These are phyloP conservation scores for Planiliza haematocheilus DNA, from an alignment of 2,113 vertebrate species.

Conservation along the genomic window DNA sequence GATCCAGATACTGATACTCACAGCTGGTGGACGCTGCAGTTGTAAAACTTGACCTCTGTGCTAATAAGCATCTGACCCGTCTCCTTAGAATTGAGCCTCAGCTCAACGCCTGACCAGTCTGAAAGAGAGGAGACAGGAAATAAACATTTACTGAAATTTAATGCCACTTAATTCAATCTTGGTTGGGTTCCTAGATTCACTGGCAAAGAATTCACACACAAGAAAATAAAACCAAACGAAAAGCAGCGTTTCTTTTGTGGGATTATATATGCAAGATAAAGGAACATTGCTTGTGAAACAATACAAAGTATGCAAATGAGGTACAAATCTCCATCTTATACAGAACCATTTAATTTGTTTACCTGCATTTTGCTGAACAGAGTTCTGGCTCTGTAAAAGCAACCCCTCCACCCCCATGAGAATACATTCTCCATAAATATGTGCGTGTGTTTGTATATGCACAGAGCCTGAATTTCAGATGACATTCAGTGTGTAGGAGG, in stretches of 20 bases:
- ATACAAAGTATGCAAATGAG: constrained; percentile 2
- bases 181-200: too few relatives aligned
- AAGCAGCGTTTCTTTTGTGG: not conserved
- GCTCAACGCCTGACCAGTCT: constrained; percentile 96
- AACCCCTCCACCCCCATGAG: constrained; percentile 41
- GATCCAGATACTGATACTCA: constrained; percentile 79
- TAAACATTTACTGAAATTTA: too few relatives aligned
- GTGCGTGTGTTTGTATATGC: constrained; percentile 35
- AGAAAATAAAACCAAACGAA: too few relatives aligned
- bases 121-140: constrained; percentile 53
- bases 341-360: constrained; percentile 16
- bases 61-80: constrained; percentile 95
- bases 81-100: constrained; percentile 94
- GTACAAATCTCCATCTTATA: constrained; percentile 3
- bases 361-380: constrained; percentile 28
- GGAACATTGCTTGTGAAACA: not conserved
- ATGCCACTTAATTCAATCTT: too few relatives aligned
- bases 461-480: constrained; percentile 64
- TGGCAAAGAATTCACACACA: too few relatives aligned
- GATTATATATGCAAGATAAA: not conserved
- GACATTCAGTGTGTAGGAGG: constrained; percentile 77
- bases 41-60: constrained; percentile 99
- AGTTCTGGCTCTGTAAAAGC: constrained; percentile 42
- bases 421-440: constrained; percentile 58
- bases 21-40: constrained; percentile 98